These are phyloP conservation scores for Drosophila pandora DNA, from an alignment of 1,140 invertebrate species.

Conservation along the genomic window DNA sequence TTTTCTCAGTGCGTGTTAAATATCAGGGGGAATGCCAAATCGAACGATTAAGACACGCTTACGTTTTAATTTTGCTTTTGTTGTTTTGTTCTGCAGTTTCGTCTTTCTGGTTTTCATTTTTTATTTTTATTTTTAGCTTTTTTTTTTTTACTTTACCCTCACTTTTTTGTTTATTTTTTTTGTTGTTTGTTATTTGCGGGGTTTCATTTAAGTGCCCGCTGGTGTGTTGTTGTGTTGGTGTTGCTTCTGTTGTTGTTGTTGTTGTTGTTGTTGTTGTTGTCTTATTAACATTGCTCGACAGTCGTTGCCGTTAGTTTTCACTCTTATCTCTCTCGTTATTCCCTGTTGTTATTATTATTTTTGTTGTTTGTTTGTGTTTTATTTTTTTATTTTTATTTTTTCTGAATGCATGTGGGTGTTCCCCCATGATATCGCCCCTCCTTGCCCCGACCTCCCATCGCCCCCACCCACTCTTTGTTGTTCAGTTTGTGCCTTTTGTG, in stretches of 20 bases:
- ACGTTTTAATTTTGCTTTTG: slow-evolving; percentile 58
- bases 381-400: slow-evolving; percentile 1
- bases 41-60: slow-evolving; percentile 67
- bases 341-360: slow-evolving; percentile 6
- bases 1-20: not conserved
- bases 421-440: slow-evolving; percentile 7
- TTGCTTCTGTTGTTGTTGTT: slow-evolving; percentile 14
- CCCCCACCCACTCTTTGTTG: slow-evolving; percentile 18
- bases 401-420: slow-evolving; percentile 52
- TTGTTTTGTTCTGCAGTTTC: slow-evolving; percentile 45
- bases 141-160: not conserved
- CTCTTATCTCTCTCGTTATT: slow-evolving; percentile 41
- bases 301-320: slow-evolving; percentile 48
- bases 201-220: slow-evolving; percentile 67
- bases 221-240: slow-evolving; percentile 33
- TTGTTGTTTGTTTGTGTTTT: not conserved
- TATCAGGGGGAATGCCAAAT: slow-evolving; percentile 42
- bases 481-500: slow-evolving; percentile 49
- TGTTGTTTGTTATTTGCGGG: slow-evolving; percentile 64
- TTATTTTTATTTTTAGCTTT: slow-evolving; percentile 13
- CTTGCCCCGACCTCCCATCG: not conserved
- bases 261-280: slow-evolving; percentile 38
- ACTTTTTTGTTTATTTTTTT: slow-evolving; percentile 35
- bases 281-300: slow-evolving; percentile 43
- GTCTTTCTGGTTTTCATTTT: slow-evolving; percentile 17